Evolutionary conservation across 2,888 invertebrate genomes (phyloP), one percentile per base, ranked within the genome.

Genomic region (Microplitis deprimator): DNA sequence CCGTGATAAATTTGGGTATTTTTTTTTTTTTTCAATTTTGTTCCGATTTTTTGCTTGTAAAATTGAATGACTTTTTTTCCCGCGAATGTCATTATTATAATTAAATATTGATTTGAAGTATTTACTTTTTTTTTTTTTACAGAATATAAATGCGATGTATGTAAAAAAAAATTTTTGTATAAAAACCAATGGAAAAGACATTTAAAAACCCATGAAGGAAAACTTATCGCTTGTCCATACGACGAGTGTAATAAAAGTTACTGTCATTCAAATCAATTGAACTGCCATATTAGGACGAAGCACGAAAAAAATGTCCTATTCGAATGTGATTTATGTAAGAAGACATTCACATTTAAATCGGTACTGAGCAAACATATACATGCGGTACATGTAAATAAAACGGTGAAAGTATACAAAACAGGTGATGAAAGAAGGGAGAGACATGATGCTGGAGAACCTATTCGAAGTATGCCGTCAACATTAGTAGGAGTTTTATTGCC

Each of bases 401-500:
- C 77, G 70, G 6, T 78, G n/a, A 65, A 76, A 17, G 75, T 79
- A 40, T 79, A 64, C 29, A 77, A 76, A 17, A 76, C 69, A 50
- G 79, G 72, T 38, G 5, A 29, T 6, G 79, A 73, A 16, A 59
- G 68, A 20, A 81, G 74, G 74, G 83, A 70, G 1, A 79, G 85
- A 7, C 85, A 82, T 74, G 85, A 88, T 80, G 77, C 73, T 50
- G 87, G 87, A 1, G 29, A 65, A 16, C 77, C 79, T 2, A 87
- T 80, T 20, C 84, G 17, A 64, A 87, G 87, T 62, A 78, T 80
- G 20, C n/a, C 84, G 4, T 71, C 83, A 1, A 72, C 70, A 68
- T 78, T 88, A 16, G 76, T 82, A 59, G 88, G 88, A 4, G 8
- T 85, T 0, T n/a, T 78, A 7, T 81, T 88, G 16, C 79, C 84